A percentile compares a stretch with the other conserved stretches of the same genome.
These are phyloP conservation scores for Aradus depressus DNA, from an alignment of 2,888 invertebrate species.

Conservation along the genomic window DNA sequence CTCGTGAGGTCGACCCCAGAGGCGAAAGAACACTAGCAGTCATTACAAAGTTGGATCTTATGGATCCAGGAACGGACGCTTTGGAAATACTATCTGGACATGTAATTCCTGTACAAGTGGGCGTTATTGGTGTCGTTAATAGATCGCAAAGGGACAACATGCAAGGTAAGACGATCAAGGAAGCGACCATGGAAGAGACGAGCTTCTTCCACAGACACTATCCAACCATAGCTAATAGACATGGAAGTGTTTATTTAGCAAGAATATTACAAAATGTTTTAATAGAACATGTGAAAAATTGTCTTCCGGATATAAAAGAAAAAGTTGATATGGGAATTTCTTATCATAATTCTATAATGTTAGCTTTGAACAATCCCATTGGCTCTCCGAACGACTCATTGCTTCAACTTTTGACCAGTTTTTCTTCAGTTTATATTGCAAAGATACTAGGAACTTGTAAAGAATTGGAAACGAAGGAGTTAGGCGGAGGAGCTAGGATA, in stretches of 20 bases:
- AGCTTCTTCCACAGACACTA: constrained; percentile 48
- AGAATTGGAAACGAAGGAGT: constrained; percentile 45
- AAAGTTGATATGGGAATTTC: constrained; percentile 47
- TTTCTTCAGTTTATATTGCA: constrained; percentile 49
- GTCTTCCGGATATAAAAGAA: constrained; percentile 48
- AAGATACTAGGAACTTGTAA: constrained; percentile 52
- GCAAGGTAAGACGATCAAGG: constrained; percentile 37
- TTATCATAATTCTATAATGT: constrained; percentile 47
- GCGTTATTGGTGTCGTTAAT: constrained; percentile 54
- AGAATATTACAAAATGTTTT: constrained; percentile 48
- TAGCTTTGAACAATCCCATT: constrained; percentile 47
- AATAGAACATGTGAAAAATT: constrained; percentile 52
- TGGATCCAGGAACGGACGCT: constrained; percentile 56
- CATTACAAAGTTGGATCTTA: constrained; percentile 52
- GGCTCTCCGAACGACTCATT: constrained; percentile 45
- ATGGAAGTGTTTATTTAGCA: constrained; percentile 48
- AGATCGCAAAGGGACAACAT: constrained; percentile 49
- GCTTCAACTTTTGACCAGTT: constrained; percentile 52
- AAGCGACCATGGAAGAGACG: constrained; percentile 48
- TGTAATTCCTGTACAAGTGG: constrained; percentile 51
- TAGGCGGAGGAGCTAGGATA: constrained; percentile 49
- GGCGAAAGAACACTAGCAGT: constrained; percentile 50
- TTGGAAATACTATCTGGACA: constrained; percentile 50
- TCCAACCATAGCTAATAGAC: constrained; percentile 47
- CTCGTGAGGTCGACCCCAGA: constrained; percentile 47